phyloP scores from a whole-genome alignment of 2,888 invertebrate species.

The Lissocephala sabroskyi region DNA sequence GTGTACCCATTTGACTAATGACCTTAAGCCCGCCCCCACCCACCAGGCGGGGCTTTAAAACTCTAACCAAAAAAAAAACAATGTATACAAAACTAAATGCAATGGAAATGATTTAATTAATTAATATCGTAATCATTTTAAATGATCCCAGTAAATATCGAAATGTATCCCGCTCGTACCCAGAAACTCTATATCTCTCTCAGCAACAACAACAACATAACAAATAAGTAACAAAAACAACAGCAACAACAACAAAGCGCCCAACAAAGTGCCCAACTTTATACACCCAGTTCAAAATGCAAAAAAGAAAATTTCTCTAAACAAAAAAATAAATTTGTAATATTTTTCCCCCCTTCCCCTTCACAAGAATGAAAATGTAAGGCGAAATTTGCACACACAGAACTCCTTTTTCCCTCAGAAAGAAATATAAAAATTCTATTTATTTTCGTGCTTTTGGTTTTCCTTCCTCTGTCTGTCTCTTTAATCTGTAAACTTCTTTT shows the following conservation, averaged over 20 bases:
- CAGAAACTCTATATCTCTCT: not conserved
- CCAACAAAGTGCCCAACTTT: constrained; percentile 37
- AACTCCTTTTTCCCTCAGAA: no score
- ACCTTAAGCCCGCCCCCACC: no score
- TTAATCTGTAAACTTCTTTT: not conserved
- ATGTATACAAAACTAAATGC: constrained; percentile 4
- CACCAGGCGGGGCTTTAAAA: constrained; percentile 2
- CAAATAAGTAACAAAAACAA: constrained; percentile 21
- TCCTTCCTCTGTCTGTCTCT: not conserved
- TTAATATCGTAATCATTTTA: no score
- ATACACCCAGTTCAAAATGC: constrained; percentile 73
- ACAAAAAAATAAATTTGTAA: constrained; percentile 14
- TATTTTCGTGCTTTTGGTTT: no score
- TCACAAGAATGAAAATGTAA: no score
- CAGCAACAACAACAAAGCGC: constrained; percentile 32
- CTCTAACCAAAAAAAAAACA: constrained; percentile 15
- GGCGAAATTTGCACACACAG: no score
- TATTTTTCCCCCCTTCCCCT: constrained; percentile 4
- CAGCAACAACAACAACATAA: constrained; percentile 18
- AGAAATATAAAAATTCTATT: no score
- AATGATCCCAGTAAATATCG: constrained; percentile 1
- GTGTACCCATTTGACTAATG: constrained; percentile 46
- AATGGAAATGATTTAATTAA: constrained; percentile 6
- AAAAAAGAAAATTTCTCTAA: constrained; percentile 30
- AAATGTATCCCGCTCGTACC: constrained; percentile 13